These are phyloP conservation scores for Electrona antarctica DNA, from an alignment of 2,113 vertebrate species.

Conservation along the genomic window DNA sequence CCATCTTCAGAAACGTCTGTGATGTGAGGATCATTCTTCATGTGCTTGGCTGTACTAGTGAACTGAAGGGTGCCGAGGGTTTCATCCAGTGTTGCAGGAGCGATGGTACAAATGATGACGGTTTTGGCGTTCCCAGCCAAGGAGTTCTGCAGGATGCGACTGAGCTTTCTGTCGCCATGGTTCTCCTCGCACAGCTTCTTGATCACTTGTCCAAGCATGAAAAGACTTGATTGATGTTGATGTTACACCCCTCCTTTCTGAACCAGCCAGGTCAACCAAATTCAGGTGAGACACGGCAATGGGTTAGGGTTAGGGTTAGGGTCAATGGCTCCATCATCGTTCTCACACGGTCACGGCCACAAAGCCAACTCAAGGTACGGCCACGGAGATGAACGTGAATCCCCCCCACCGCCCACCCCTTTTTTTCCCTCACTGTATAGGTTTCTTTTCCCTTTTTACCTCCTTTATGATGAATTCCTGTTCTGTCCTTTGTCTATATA, in stretches of 20 bases:
- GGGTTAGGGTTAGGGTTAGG: no score
- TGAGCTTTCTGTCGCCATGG: constrained; percentile 94
- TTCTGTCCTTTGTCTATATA: no score
- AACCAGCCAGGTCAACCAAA: constrained; percentile 94
- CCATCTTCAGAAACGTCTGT: constrained; percentile 95
- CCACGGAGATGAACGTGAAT: no score
- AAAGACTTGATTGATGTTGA: constrained; percentile 93
- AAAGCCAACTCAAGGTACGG: no score
- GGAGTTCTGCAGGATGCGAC: constrained; percentile 95
- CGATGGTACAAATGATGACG: constrained; percentile 41
- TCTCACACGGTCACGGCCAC: no score
- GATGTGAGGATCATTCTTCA: constrained; percentile 96
- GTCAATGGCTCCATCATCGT: constrained; percentile 87
- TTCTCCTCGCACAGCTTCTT: constrained; percentile 94
- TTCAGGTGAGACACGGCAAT: constrained; percentile 97
- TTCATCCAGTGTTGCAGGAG: constrained; percentile 86
- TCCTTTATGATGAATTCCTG: no score
- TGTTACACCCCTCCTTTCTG: constrained; percentile 97
- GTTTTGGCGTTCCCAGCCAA: constrained; percentile 62
- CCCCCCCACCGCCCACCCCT: no score
- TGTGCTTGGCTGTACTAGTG: constrained; percentile 94
- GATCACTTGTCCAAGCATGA: constrained; percentile 94
- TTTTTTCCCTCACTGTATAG: no score
- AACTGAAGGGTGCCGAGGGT: constrained; percentile 96
- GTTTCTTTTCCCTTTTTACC: no score